These are phyloP conservation scores for Campoplex capitator DNA, from an alignment of 2,888 invertebrate species.

Conservation along the genomic window DNA sequence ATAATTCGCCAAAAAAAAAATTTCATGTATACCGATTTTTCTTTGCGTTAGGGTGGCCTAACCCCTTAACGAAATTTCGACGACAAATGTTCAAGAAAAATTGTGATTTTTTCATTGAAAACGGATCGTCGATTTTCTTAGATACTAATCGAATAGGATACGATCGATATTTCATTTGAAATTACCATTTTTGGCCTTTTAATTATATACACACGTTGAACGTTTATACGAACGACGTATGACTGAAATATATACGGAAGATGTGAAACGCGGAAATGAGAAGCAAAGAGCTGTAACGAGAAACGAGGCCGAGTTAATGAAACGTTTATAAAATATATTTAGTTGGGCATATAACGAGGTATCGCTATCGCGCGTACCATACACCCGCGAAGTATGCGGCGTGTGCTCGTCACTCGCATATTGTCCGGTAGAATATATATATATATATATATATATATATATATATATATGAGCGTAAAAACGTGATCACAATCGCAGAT, in stretches of 20 bases:
- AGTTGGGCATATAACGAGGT: not conserved
- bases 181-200: not conserved
- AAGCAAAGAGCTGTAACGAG: not conserved
- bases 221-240: not conserved
- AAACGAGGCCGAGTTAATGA: slow-evolving; percentile 2
- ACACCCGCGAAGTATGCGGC: not conserved
- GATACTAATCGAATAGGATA: not conserved
- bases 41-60: no score
- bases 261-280: not conserved
- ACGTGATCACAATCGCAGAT: not conserved
- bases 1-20: no score
- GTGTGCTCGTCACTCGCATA: not conserved
- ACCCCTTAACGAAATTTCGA: not conserved
- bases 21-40: no score
- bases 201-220: not conserved
- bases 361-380: not conserved
- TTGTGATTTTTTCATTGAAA: not conserved
- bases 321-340: slow-evolving; percentile 12
- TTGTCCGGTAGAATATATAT: not conserved
- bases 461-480: slow-evolving; percentile 9
- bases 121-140: not conserved
- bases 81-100: not conserved
- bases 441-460: slow-evolving; percentile 5
- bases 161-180: not conserved
- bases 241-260: not conserved